Evolutionary conservation across 2,888 invertebrate species (phyloP), one percentile per base, ranked within the genome.

Genomic region (Drosophila cognata): DNA sequence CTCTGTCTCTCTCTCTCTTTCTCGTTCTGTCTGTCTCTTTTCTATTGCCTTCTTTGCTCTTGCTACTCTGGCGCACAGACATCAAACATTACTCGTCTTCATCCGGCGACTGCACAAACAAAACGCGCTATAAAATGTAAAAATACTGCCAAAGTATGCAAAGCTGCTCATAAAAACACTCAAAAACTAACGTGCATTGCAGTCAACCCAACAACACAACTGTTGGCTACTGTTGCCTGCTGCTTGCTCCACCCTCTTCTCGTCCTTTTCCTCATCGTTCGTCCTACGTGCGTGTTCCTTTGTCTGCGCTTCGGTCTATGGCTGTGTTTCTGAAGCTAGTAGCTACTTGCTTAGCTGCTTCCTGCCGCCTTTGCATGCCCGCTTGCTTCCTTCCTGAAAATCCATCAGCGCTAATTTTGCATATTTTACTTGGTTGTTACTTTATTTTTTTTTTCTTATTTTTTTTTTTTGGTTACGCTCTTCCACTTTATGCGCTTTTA

Each of bases 391-490:
- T 89, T 88, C 91, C 88, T 88, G 84, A 76, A 79, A 89, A 90
- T 90, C 88, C 88, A 88, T 88, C 88, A 88, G 80, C 80, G 89
- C 90, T 90, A 89, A 90, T 90, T 88, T 90, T 88, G 88, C 88
- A 88, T 88, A 90, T 89, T 89, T 88, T 81, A 81, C 81, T 83
- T 81, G 69, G 58, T 68, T 79, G 53, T 68, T 69, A 64, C 74
- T 76, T 72, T 72, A 52, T 64, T 63, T 52, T 51, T 56, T 56
- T 48, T 43, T 51, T 38, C 51, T 43, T 65, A 29, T 46, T 46
- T 31, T 29, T 33, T 48, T 41, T 59, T 43, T 46, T 50, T 6
- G 11, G 43, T 18, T 46, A 35, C 41, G 48, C 59, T 73, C 71
- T 77, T 56, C 13, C 56, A 68, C 56, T 68, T 69, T 57, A 68